Evolutionary conservation across 2,113 vertebrate species (phyloP).

Genomic region (Rhea pennata): DNA sequence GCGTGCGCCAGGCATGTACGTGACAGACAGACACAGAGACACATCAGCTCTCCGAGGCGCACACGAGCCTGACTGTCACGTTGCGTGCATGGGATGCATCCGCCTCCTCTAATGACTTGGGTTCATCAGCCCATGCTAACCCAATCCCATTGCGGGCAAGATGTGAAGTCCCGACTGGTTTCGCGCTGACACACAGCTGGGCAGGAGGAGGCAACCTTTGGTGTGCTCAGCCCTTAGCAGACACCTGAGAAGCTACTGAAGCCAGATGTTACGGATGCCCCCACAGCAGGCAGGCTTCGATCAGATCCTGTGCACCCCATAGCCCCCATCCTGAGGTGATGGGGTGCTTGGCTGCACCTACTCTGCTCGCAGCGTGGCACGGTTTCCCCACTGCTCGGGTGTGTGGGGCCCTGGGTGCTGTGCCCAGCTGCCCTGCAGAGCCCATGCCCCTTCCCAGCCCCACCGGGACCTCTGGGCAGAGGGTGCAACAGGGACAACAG

Average conservation of each 20-base stretch:
- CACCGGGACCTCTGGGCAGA: neutral
- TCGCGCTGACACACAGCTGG: neutral
- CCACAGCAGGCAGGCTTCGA: neutral
- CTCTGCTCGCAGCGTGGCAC: neutral
- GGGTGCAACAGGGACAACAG: neutral
- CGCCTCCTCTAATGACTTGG: fast-evolving
- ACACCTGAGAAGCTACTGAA: fast-evolving
- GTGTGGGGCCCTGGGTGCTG: neutral
- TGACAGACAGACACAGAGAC: neutral
- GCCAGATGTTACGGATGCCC: neutral
- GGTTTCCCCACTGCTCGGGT: too few relatives aligned
- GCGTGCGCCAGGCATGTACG: fast-evolving
- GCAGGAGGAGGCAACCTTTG: neutral
- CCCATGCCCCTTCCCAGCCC: neutral
- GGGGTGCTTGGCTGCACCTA: neutral
- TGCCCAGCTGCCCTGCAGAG: neutral
- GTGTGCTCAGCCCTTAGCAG: neutral
- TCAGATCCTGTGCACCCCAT: neutral
- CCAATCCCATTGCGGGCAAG: fast-evolving
- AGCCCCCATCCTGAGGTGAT: neutral
- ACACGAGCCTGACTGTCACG: too few relatives aligned
- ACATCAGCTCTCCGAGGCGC: neutral
- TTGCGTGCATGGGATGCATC: neutral
- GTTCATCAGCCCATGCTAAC: fast-evolving
- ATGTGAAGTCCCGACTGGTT: neutral